Evolutionary conservation across 35 echinoderm and acorn worm species (phyloP).

Genomic region (Heliocidaris tuberculata): DNA sequence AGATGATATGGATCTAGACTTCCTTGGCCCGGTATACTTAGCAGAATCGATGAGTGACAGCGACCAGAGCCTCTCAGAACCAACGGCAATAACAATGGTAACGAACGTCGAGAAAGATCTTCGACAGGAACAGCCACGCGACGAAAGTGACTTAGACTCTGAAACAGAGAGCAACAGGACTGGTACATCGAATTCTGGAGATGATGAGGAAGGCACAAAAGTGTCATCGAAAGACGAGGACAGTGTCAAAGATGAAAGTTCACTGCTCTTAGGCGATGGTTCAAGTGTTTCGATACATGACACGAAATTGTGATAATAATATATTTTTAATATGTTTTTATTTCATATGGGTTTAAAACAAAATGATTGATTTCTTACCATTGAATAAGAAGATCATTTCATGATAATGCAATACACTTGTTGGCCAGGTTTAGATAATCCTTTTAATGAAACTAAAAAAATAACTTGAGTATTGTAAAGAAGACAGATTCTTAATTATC

Average conservation of each 20-base stretch:
- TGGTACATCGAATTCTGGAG: neutral
- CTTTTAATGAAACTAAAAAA: no score
- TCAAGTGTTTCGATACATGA: neutral
- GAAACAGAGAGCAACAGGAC: neutral
- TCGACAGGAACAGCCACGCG: neutral
- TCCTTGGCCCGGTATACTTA: slow-evolving; percentile 15
- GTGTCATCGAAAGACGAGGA: neutral
- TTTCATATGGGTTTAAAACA: no score
- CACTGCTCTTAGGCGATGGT: neutral
- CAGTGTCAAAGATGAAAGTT: neutral
- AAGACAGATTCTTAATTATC: no score
- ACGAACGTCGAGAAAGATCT: neutral
- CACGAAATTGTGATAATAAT: neutral
- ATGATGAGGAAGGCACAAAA: neutral
- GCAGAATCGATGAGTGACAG: slow-evolving; percentile 29
- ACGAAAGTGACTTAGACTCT: neutral
- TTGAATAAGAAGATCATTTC: no score
- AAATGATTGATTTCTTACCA: no score
- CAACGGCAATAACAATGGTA: neutral
- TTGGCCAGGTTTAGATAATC: no score
- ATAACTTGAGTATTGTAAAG: no score
- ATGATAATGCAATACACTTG: no score
- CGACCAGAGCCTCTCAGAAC: neutral
- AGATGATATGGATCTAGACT: slow-evolving; percentile 23
- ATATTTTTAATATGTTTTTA: no score